Evolutionary conservation across 2,797 vertebrate genomes (phyloP).

Genomic region (Rhinoraja longicauda): DNA sequence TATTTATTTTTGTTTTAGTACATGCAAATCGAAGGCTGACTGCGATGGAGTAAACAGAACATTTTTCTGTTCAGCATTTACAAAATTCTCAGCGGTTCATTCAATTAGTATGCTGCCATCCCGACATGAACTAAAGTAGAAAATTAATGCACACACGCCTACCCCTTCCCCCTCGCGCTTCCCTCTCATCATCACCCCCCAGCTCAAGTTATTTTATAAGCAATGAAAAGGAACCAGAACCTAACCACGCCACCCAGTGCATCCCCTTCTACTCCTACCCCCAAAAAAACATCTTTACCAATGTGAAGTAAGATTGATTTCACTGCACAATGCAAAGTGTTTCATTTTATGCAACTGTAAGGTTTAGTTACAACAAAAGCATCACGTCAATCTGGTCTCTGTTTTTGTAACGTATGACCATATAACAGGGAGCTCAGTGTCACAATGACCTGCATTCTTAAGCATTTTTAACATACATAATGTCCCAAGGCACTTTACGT

Average conservation of each 20-base stretch:
- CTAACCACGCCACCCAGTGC: too few species aligned
- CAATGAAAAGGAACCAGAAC: constrained; percentile 30
- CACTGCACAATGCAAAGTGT: background rate
- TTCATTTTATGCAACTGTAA: background rate
- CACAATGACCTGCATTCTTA: background rate
- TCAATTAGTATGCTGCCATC: background rate
- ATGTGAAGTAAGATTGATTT: background rate
- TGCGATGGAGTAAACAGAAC: constrained; percentile 38
- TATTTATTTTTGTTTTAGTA: constrained; percentile 35
- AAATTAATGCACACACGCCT: background rate
- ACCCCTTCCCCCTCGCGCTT: background rate
- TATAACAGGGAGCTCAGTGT: background rate
- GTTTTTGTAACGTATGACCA: background rate
- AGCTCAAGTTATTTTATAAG: constrained; percentile 17
- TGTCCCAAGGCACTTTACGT: background rate
- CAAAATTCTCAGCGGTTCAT: constrained; percentile 9
- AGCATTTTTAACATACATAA: background rate
- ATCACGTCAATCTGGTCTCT: background rate
- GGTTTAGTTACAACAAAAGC: background rate
- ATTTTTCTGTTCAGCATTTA: constrained; percentile 27
- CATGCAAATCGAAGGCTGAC: constrained; percentile 24
- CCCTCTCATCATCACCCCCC: too few species aligned
- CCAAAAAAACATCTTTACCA: background rate
- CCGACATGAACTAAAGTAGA: background rate
- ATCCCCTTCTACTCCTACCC: too few species aligned